Conservation (phyloP, 1,140 invertebrate genomes). For the Drosophila lowei region DNA sequence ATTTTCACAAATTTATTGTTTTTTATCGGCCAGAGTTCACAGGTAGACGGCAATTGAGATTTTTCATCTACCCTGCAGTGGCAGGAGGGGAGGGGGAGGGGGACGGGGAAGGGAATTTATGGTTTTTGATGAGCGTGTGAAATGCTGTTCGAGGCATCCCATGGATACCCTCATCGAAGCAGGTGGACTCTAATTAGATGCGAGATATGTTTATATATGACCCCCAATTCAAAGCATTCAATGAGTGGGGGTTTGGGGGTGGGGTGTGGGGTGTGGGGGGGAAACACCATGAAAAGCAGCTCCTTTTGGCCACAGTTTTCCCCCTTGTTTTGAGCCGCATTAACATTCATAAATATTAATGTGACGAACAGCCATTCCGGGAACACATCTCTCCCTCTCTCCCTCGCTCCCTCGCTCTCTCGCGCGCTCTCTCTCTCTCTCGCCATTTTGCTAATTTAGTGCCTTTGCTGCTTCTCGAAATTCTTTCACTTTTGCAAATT, state of each 20-base stretch:
- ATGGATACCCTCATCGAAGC: conserved; percentile 18
- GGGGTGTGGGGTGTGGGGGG: too few relatives aligned
- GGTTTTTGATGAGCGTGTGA: conserved; percentile 66
- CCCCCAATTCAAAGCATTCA: conserved; percentile 26
- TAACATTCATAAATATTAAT: conserved; percentile 74
- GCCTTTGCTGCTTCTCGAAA: conserved; percentile 60
- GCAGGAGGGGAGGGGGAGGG: neutral
- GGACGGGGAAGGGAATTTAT: conserved; percentile 36
- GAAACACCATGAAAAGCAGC: too few relatives aligned
- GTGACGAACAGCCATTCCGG: conserved; percentile 43
- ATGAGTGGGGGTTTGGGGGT: too few relatives aligned
- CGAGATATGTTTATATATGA: neutral
- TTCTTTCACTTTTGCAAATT: conserved; percentile 73
- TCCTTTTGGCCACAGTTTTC: too few relatives aligned
- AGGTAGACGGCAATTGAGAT: conserved; percentile 52
- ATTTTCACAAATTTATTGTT: conserved; percentile 71
- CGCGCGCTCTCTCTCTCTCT: conserved; percentile 4
- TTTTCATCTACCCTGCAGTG: conserved; percentile 51
- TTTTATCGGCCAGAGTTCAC: conserved; percentile 69
- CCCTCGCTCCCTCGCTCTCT: neutral
- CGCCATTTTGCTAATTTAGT: conserved; percentile 57
- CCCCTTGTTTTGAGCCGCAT: neutral
- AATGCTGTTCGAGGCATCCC: conserved; percentile 27
- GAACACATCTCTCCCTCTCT: conserved; percentile 16
- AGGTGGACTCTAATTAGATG: conserved; percentile 48